Evolutionary conservation across 2,113 vertebrate species (phyloP), one percentile per base, ranked within the genome.

Genomic region (Ascaphus truei): DNA sequence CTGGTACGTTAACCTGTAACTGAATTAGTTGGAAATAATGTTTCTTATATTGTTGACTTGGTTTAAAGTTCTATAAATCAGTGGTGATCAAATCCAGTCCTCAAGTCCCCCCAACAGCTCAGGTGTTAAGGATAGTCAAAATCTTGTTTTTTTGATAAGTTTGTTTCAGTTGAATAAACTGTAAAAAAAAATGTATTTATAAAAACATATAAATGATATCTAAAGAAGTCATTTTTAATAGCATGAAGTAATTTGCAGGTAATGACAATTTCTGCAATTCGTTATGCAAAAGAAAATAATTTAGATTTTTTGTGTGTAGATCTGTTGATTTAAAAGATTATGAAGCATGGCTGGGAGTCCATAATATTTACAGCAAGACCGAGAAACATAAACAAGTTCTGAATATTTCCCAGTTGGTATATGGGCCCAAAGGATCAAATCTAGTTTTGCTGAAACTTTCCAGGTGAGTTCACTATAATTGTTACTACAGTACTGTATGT

Each of bases 321-420:
- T 90, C 94, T 73, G 95, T 92, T 56, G 94, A 98, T 71, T 79
- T 98, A 75, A 95, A 90, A 59, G 94, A 98, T 68, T 98, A 98
- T 80, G 93, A 88, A 77, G 94, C 93, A 43, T 95, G 89, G 92
- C 89, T 98, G 64, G 96, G 95, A 37, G 88, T 94, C 25, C 91
- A 96, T 45, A 92, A 95, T 78, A 88, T 98, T 56, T 86, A 86
- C 47, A 89, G 90, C 72, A 92, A 82, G 1, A 84, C 92, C 25
- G 92, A 94, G 68, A 85, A 77, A 55, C 89, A 76, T 3, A 94
- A 83, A 73, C 97, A 98, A 85, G 88, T 95, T 79, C 85, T 91
- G 43, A 94, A 86, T 68, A 92, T 99, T 37, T 93, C 93, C 25
- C 93, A 98, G 76, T 76, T 99, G 68, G 92, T 98, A 4, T 97